Conservation (phyloP, 2,113 vertebrate genomes). For the Acrocephalus kingi region DNA sequence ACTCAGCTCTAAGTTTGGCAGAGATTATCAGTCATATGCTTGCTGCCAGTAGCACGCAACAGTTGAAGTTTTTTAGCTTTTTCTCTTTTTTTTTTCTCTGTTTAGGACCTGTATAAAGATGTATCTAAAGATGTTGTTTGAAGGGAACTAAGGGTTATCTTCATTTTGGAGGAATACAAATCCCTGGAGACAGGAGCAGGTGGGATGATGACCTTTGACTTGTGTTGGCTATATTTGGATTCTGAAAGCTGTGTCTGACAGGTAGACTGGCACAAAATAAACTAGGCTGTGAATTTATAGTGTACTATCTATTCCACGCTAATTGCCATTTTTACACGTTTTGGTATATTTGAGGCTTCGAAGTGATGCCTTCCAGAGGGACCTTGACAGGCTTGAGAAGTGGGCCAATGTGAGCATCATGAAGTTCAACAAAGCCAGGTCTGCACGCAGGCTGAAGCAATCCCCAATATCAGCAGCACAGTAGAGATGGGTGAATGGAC, state of each 20-base stretch:
- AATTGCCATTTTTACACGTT: background rate
- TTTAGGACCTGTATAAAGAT: background rate
- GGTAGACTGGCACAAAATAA: background rate
- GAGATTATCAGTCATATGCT: background rate
- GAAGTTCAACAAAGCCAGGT: background rate
- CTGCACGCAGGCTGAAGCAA: fast-evolving
- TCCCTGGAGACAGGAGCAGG: background rate
- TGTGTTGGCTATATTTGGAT: background rate
- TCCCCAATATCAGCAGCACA: background rate
- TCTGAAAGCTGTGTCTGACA: background rate
- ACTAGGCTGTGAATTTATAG: background rate
- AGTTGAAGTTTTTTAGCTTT: background rate
- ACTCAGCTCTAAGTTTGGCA: background rate
- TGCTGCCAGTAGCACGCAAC: background rate
- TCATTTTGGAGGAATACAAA: background rate
- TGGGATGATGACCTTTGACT: background rate
- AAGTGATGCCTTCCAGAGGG: background rate
- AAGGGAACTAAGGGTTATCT: background rate
- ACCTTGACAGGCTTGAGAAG: background rate
- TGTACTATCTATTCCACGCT: background rate
- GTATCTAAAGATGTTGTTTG: background rate
- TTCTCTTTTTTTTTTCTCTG: background rate
- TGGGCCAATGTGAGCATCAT: background rate
- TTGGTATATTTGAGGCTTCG: background rate
- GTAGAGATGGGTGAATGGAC: too few species aligned